Percentiles rank a stretch among this genome's conserved stretches.
Evolutionary conservation across 2,113 vertebrate species (phyloP).

Genomic region (Chlorodrepanis virens): DNA sequence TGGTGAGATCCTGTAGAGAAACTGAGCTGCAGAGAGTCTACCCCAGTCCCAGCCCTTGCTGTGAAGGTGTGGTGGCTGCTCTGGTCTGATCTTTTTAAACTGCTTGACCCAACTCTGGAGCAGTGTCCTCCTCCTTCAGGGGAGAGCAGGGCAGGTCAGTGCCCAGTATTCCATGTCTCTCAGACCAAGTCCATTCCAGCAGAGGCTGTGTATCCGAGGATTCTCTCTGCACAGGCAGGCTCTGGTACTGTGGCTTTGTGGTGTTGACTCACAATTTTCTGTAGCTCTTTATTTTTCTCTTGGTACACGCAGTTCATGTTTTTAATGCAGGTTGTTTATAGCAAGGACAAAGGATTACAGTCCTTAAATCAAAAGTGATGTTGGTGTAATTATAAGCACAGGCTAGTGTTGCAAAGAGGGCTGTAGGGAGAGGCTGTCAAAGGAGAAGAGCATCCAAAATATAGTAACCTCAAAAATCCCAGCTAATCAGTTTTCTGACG

Average conservation of each 20-base stretch:
- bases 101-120: not conserved
- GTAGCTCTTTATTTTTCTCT: constrained; percentile 62
- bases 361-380: constrained; percentile 66
- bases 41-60: not conserved
- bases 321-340: constrained; percentile 69
- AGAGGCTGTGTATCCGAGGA: not conserved
- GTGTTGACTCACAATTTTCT: constrained; percentile 21
- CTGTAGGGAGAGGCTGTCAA: constrained; percentile 66
- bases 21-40: not conserved
- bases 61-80: not conserved
- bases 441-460: constrained; percentile 61
- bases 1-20: not conserved
- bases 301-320: constrained; percentile 16
- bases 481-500: constrained; percentile 67
- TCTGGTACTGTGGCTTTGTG: not conserved
- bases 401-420: constrained; percentile 50
- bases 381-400: constrained; percentile 65
- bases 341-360: constrained; percentile 66
- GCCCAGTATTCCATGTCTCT: rapidly evolving
- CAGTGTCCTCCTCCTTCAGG: not conserved
- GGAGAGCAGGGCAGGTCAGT: not conserved
- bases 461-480: constrained; percentile 70
- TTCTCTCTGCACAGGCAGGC: not conserved
- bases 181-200: not conserved
- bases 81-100: not conserved